Evolutionary conservation across 2,113 vertebrate species (phyloP), one percentile per base, ranked within the genome.

Genomic region (Oreotrochilus melanogaster): DNA sequence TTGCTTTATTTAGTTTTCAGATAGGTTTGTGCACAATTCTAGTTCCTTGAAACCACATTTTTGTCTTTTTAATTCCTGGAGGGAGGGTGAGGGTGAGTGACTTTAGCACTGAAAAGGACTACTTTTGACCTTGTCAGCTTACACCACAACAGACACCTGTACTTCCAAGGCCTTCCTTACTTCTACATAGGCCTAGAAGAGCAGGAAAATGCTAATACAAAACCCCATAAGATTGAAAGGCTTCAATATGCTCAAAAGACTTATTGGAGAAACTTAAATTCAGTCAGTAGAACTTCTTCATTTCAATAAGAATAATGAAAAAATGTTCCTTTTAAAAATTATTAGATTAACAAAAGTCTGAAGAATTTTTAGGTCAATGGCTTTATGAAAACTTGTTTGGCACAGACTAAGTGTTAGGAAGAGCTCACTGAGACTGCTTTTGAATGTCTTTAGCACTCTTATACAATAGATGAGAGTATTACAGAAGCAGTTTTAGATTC

Each of bases 401-500:
- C 57, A 31, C 33, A 92, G 81, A 86, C 80, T 79, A 91, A 71
- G 53, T 82, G 76, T 88, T 93, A 96, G 54, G 89, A 84, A 82
- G 54, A 78, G 66, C 86, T 96, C 62, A 48, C 31, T 50, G 78
- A 88, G 35, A 27, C 48, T 4, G 12, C 21, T 21, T 94, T 94
- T 95, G 95, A 92, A 88, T 97, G 93, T 50, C 84, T 89, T 88
- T 89, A 89, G 76, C 50, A 12, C 14, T 81, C n/a, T 85, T 57
- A 16, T 4, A n/a, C 39, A 78, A 88, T 67, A 50, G 47, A 75
- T 24, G 30, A 73, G 51, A 60, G 24, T 65, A 69, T 69, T 90
- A 93, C 24, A 80, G 92, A 87, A 97, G 88, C 51, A 47, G 80
- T 95, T 95, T 96, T 28, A 10, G 58, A 18, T 85, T 88, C 90